Base-by-base conservation (phyloP, 92 coral and sea anemone genomes). In the Epizoanthus stellaris region DNA sequence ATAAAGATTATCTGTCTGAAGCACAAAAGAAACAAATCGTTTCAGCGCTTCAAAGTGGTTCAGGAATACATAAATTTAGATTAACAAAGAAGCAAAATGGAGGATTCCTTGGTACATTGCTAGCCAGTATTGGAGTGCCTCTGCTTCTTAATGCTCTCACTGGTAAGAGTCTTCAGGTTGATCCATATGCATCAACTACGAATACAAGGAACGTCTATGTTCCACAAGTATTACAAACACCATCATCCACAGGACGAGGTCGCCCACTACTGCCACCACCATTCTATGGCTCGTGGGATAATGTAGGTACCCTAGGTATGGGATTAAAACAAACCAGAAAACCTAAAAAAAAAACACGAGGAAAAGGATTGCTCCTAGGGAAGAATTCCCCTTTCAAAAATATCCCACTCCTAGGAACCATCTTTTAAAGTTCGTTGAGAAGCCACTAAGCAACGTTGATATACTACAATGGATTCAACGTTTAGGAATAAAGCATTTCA, bases 341-440 rank as follows among this genome's bases (percentile, higher is more conserved):
- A 70, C 76, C n/a, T 1, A 70, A 70, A 25, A 40, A 4, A 6
- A 52, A 70, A 40, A 70, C 13, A 14, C 38, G 39, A 38, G 80
- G 85, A 54, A 9, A 59, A 40, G 77, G 82, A 1, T 47, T 53
- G 11, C 58, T 86, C 5, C 66, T 60, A 0, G 77, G 82, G 5
- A 52, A 80, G 30, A 89, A 65, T 30, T 43, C 43, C 4, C 75
- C 75, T 1, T 80, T 68, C 49, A 43, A 62, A 16, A 23, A 20
- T 7, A 67, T 59, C 16, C 82, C 81, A 19, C 45, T 72, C 0
- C 12, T 67, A 30, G 63, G 77, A 16, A 15, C 8, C 10, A 9
- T 67, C 14, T 34, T 67, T 4, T 70, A 80, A 87, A 54, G 4
- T n/a, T n/a, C n/a, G n/a, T n/a, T n/a, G n/a, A n/a, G n/a, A 77